These are phyloP conservation scores for Crocodylus rhombifer DNA, from an alignment of 2,797 vertebrate genomes.

Conservation along the genomic window DNA sequence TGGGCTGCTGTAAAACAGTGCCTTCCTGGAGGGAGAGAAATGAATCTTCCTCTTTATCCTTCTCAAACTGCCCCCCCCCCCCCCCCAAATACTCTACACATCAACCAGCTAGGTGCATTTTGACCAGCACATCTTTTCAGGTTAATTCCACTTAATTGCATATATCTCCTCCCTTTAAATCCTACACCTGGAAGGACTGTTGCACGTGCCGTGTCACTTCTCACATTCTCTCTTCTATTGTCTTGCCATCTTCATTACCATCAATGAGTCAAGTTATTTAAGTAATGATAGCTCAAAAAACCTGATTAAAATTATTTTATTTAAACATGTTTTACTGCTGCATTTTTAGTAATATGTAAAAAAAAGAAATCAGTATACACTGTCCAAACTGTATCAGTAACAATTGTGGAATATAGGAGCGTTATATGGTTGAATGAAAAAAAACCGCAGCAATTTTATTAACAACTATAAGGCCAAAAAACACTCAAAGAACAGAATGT, in stretches of 20 bases:
- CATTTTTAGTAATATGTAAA: background rate
- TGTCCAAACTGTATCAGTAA: background rate
- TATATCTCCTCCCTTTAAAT: conserved; percentile 11
- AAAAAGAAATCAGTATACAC: background rate
- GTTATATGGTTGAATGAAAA: background rate
- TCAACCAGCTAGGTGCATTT: background rate
- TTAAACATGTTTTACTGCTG: background rate
- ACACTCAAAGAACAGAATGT: background rate
- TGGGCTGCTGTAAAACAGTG: background rate
- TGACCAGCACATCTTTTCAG: background rate
- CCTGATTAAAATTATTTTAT: background rate
- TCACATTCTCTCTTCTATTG: background rate
- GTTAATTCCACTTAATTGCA: background rate
- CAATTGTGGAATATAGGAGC: background rate
- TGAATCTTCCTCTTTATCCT: background rate
- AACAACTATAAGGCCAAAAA: background rate
- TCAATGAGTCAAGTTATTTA: background rate
- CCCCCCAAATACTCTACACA: background rate
- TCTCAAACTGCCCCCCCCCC: background rate
- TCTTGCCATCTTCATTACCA: background rate
- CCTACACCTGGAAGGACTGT: background rate
- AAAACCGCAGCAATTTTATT: background rate
- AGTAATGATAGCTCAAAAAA: background rate
- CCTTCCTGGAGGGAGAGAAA: background rate
- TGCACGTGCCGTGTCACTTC: background rate